Percentiles rank a stretch among this genome's conserved stretches.
Conservation (phyloP, 2,797 vertebrate species). For the Oreonectes daqikongensis region DNA sequence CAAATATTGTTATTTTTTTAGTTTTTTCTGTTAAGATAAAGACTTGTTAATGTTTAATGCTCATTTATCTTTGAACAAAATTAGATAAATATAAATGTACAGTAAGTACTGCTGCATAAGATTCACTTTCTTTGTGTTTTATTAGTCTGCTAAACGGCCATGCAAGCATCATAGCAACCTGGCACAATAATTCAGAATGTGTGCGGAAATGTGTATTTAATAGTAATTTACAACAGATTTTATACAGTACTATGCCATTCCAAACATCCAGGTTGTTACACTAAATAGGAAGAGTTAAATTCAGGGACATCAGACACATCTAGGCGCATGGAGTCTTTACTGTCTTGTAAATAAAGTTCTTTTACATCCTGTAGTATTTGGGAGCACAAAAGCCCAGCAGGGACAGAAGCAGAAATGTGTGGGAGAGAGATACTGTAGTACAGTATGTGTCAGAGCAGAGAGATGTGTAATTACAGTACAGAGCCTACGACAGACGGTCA, state of each 20-base stretch:
- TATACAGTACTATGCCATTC: too few species aligned
- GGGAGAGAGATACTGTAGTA: conserved; percentile 16
- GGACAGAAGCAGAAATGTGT: conserved; percentile 34
- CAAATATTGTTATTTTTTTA: too few species aligned
- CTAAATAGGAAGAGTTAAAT: too few species aligned
- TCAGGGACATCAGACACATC: not conserved
- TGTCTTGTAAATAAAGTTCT: conserved; percentile 34
- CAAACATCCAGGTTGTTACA: too few species aligned
- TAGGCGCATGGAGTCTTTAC: not conserved
- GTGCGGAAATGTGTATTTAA: too few species aligned
- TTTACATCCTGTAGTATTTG: conserved; percentile 50
- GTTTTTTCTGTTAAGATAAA: too few species aligned
- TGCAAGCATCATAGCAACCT: not conserved
- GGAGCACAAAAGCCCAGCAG: conserved; percentile 54
- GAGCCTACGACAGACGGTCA: conserved; percentile 25
- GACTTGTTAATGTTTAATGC: too few species aligned
- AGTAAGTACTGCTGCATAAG: too few species aligned
- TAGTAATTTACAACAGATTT: too few species aligned
- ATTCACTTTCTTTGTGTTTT: too few species aligned
- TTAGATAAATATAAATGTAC: too few species aligned
- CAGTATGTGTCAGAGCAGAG: conserved; percentile 25
- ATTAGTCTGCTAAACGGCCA: not conserved
- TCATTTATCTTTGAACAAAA: too few species aligned
- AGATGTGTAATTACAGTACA: conserved; percentile 56
- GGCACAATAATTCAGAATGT: not conserved